Evolutionary conservation across 2,113 vertebrate species (phyloP).

Genomic region (Grus americana): DNA sequence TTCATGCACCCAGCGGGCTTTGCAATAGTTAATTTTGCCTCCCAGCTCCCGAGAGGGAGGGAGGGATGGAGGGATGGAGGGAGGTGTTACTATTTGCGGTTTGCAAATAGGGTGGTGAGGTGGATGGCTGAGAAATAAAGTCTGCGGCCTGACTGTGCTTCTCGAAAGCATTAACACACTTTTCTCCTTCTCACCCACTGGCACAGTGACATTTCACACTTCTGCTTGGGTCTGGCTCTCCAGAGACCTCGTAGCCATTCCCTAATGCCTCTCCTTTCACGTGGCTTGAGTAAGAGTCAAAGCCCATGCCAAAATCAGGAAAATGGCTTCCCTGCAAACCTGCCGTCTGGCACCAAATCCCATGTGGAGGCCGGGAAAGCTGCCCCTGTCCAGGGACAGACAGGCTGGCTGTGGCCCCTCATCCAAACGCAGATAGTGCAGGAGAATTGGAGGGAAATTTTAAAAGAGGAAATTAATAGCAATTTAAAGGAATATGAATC

Average conservation of each 20-base stretch:
- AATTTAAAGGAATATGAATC: background rate
- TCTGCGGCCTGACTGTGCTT: slow-evolving; percentile 3
- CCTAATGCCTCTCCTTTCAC: background rate
- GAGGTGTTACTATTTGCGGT: slow-evolving; percentile 53
- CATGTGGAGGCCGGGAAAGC: accelerated
- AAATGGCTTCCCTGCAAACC: background rate
- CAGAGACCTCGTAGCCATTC: background rate
- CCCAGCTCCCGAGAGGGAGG: background rate
- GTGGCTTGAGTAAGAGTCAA: background rate
- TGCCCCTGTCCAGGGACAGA: background rate
- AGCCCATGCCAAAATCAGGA: background rate
- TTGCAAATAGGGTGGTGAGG: background rate
- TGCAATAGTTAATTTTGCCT: slow-evolving; percentile 24
- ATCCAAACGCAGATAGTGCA: background rate
- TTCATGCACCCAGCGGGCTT: background rate
- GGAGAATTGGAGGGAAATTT: background rate
- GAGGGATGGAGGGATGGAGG: background rate
- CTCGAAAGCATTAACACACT: slow-evolving; percentile 45
- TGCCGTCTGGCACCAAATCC: background rate
- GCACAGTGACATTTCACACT: slow-evolving; percentile 45
- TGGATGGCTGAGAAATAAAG: slow-evolving; percentile 47
- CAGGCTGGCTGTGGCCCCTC: background rate
- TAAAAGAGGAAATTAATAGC: background rate
- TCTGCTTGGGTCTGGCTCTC: slow-evolving; percentile 21
- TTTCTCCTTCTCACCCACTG: slow-evolving; percentile 15